These are phyloP conservation scores for Halocynthia roretzi DNA, from an alignment of 23 tunicate genomes.

Conservation along the genomic window DNA sequence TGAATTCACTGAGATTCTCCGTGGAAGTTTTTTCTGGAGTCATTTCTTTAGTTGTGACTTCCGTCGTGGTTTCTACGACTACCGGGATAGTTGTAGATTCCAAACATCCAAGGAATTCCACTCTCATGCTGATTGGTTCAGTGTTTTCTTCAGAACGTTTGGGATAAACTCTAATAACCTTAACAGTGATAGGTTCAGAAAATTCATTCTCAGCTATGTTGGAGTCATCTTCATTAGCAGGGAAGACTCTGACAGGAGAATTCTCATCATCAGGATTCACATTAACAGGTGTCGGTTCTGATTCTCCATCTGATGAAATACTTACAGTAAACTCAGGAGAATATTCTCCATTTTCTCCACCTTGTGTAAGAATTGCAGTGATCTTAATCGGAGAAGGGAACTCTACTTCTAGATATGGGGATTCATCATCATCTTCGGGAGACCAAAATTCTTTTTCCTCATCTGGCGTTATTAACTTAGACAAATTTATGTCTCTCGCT, in stretches of 20 bases:
- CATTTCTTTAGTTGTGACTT: conserved; percentile 33
- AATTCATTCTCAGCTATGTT: conserved; percentile 16
- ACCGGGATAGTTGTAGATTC: conserved; percentile 28
- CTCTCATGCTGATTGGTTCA: conserved; percentile 1
- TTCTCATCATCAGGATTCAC: background rate
- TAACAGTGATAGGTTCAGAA: conserved; percentile 22
- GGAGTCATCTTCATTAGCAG: conserved; percentile 26
- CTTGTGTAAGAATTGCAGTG: conserved; percentile 34
- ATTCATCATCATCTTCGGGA: conserved; percentile 17
- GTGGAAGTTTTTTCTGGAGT: conserved; percentile 4
- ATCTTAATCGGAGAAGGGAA: conserved; percentile 9
- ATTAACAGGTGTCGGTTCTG: background rate
- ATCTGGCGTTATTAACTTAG: background rate
- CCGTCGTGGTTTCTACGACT: conserved; percentile 71
- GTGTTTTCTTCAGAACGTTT: background rate
- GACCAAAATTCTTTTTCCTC: conserved; percentile 25
- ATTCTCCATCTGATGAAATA: background rate
- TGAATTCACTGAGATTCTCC: conserved; percentile 1
- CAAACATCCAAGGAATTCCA: conserved; percentile 31
- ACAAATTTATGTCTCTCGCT: conserved; percentile 9
- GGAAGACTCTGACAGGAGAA: conserved; percentile 28
- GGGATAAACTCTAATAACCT: conserved; percentile 18
- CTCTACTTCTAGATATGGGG: conserved; percentile 33
- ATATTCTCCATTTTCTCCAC: conserved; percentile 32
- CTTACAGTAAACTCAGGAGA: conserved; percentile 14